Percentiles rank a stretch among this genome's conserved stretches.
Evolutionary conservation across 2,797 vertebrate genomes (phyloP).

Genomic region (Cetoscarus ocellatus): DNA sequence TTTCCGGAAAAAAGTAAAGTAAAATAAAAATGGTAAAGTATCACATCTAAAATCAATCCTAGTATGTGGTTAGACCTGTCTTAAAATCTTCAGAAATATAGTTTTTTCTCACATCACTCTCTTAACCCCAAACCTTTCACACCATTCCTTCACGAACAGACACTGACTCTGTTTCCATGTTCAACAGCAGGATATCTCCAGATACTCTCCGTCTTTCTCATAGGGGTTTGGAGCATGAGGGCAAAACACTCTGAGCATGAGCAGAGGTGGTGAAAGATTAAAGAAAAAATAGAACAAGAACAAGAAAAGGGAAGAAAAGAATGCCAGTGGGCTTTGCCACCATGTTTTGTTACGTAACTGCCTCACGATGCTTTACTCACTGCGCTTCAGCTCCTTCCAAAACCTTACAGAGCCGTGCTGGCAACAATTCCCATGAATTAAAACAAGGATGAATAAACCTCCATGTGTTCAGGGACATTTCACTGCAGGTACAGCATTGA

Average conservation of each 20-base stretch:
- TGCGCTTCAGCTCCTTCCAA: constrained; percentile 24
- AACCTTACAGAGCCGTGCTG: background rate
- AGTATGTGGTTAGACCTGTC: background rate
- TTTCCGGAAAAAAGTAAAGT: too few species aligned
- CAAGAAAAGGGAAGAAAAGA: background rate
- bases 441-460: background rate
- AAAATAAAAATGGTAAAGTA: too few species aligned
- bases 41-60: background rate
- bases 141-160: background rate
- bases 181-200: background rate
- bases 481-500: constrained; percentile 10
- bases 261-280: background rate
- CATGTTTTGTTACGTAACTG: constrained; percentile 35
- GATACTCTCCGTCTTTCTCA: background rate
- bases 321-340: constrained; percentile 26
- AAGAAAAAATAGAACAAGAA: background rate
- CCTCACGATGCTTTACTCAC: constrained; percentile 42
- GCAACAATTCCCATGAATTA: constrained; percentile 13
- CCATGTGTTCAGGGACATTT: background rate
- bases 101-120: background rate
- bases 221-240: background rate
- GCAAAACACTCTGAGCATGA: background rate
- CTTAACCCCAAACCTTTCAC: background rate
- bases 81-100: background rate
- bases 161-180: background rate